Conservation (phyloP, 1,140 invertebrate species). For the Drosophila watanabei region DNA sequence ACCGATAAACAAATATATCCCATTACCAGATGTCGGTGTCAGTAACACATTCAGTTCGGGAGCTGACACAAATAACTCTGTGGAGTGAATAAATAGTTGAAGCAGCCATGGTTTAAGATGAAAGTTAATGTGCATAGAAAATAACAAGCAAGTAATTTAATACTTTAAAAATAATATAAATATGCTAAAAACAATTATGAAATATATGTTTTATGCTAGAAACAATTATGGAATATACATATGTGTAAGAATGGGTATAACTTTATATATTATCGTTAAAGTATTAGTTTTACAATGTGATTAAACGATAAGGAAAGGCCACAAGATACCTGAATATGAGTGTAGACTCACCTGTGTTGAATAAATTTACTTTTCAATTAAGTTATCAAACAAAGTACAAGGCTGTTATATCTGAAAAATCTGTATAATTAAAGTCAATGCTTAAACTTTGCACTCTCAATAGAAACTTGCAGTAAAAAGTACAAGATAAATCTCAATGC, state of each 20-base stretch:
- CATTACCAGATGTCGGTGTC: conserved; percentile 21
- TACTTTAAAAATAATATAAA: background rate
- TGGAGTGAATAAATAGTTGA: background rate
- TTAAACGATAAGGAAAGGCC: background rate
- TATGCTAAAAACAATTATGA: no score
- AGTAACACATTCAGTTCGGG: conserved; percentile 3
- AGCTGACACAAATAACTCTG: conserved; percentile 26
- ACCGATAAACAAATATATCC: conserved; percentile 25
- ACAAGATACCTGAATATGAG: no score
- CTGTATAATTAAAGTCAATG: background rate
- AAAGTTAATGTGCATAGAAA: background rate
- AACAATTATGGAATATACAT: background rate
- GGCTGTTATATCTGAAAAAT: background rate
- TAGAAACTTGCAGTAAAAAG: background rate
- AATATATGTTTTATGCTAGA: no score
- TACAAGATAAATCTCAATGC: background rate
- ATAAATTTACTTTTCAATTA: conserved; percentile 3
- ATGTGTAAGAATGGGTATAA: background rate
- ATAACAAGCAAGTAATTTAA: background rate
- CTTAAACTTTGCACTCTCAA: background rate
- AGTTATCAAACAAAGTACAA: conserved; percentile 1
- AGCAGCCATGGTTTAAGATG: background rate
- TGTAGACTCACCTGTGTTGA: background rate
- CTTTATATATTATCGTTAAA: background rate
- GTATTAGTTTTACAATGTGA: background rate